Percentiles rank a stretch among this genome's conserved stretches.
Evolutionary conservation across 2,113 vertebrate species (phyloP).

Genomic region (Tapirus terrestris): DNA sequence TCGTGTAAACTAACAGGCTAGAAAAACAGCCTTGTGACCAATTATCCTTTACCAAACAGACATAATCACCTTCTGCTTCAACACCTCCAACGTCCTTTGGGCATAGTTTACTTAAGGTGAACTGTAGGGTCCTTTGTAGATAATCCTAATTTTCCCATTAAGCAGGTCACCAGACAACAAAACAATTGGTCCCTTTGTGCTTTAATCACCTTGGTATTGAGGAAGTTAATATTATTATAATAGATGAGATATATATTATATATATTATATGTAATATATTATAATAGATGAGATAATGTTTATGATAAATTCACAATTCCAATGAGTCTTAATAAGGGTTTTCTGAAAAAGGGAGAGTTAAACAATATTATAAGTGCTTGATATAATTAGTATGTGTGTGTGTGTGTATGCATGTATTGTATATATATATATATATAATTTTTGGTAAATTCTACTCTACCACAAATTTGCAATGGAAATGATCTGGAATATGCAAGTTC

Average conservation of each 20-base stretch:
- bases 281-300: not conserved
- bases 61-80: constrained; percentile 61
- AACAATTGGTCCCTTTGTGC: constrained; percentile 63
- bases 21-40: constrained; percentile 32
- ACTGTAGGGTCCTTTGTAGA: not conserved
- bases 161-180: not conserved
- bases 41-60: constrained; percentile 63
- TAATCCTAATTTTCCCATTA: constrained; percentile 48
- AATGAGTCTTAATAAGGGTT: not conserved
- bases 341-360: constrained; percentile 39
- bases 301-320: not conserved
- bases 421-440: not conserved
- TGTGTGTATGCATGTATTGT: not conserved
- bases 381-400: not conserved
- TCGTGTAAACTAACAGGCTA: not conserved
- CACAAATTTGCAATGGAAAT: not conserved
- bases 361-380: not conserved
- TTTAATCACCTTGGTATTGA: constrained; percentile 35
- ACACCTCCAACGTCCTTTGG: not conserved
- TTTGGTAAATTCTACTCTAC: not conserved
- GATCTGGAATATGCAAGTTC: not conserved
- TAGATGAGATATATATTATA: not conserved
- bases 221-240: constrained; percentile 24
- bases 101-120: constrained; percentile 39
- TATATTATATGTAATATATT: not conserved